Evolutionary conservation across 2,888 invertebrate species (phyloP).

Genomic region (Drosophila niveifrons): DNA sequence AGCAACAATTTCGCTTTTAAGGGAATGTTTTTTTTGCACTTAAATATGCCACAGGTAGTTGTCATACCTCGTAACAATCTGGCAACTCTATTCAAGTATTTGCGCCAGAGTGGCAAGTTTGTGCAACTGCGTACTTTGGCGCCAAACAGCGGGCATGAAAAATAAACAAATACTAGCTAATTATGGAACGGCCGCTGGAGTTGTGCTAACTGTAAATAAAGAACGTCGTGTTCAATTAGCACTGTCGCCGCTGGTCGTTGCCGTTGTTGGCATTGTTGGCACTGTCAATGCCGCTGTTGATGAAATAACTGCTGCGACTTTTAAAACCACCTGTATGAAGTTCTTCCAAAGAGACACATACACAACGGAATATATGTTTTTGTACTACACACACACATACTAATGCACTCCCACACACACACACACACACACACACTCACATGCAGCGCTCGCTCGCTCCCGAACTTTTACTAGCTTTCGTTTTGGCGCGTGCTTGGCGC

Average conservation of each 20-base stretch:
- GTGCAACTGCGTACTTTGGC: neutral
- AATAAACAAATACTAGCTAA: constrained; percentile 30
- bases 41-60: neutral
- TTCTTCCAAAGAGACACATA: constrained; percentile 5
- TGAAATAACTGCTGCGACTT: neutral
- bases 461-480: constrained; percentile 66
- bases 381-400: constrained; percentile 4
- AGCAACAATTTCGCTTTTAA: neutral
- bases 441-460: constrained; percentile 25
- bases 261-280: neutral
- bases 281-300: too few species aligned
- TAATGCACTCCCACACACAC: neutral
- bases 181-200: constrained; percentile 14
- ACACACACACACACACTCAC: constrained; percentile 9
- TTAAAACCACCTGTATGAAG: constrained; percentile 62
- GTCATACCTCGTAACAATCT: neutral
- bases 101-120: neutral
- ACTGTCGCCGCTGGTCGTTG: constrained; percentile 41
- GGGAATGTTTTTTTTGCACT: neutral
- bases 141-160: constrained; percentile 6
- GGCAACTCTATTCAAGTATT: neutral
- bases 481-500: constrained; percentile 63
- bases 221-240: constrained; percentile 60
- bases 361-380: neutral
- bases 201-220: constrained; percentile 65